Conservation (phyloP, 2,113 vertebrate species). For the Protomyctophum bolini region DNA sequence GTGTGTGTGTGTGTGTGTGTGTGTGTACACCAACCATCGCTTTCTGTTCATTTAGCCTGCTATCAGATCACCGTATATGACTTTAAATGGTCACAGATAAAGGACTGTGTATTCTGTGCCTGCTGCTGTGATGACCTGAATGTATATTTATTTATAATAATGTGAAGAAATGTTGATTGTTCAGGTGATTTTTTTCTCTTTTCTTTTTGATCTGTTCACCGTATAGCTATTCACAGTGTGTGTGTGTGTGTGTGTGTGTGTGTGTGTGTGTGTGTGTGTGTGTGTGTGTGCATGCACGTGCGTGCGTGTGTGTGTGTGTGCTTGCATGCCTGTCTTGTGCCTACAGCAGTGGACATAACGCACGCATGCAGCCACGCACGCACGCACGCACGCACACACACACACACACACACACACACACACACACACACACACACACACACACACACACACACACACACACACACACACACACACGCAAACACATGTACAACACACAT, state of each 20-base stretch:
- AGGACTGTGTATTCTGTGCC: background rate
- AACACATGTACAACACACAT: conserved; percentile 2
- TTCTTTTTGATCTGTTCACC: too few relatives aligned
- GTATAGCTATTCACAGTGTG: background rate
- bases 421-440: background rate
- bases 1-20: too few relatives aligned
- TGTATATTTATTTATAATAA: background rate
- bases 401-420: background rate
- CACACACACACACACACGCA: conserved; percentile 13
- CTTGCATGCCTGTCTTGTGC: background rate
- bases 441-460: conserved; percentile 10
- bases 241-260: too few relatives aligned
- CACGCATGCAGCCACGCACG: conserved; percentile 4
- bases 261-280: too few relatives aligned
- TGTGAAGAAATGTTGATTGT: too few relatives aligned
- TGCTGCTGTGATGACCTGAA: conserved; percentile 1
- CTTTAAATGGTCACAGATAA: background rate
- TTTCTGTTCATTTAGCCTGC: background rate
- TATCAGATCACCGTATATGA: background rate
- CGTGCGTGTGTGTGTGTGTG: too few relatives aligned
- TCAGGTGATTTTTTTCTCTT: too few relatives aligned
- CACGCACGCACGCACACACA: conserved; percentile 11
- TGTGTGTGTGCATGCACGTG: too few relatives aligned
- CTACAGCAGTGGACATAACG: background rate
- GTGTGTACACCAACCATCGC: background rate